Evolutionary conservation across 2,113 vertebrate genomes (phyloP).

Genomic region (Corythaeola cristata): DNA sequence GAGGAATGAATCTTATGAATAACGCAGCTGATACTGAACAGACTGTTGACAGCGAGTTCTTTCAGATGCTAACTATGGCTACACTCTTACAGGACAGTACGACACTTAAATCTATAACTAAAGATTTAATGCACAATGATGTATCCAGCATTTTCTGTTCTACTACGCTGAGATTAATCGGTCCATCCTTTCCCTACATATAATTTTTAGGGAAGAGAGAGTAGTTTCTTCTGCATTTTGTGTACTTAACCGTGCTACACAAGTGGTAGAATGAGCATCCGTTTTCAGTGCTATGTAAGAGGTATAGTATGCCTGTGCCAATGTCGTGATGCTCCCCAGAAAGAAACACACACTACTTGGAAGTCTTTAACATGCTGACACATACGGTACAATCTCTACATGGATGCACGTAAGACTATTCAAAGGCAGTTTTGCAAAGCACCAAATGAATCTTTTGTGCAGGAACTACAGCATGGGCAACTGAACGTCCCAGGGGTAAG

Average conservation of each 20-base stretch:
- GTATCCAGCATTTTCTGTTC: not conserved
- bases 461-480: not conserved
- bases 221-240: not conserved
- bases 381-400: not conserved
- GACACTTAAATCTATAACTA: not conserved
- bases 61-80: not conserved
- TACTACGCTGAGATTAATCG: not conserved
- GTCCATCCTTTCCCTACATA: not conserved
- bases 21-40: not conserved
- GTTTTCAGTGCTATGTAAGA: not conserved
- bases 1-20: not conserved
- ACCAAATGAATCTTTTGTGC: not conserved
- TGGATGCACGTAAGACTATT: not conserved
- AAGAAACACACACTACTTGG: not conserved
- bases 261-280: not conserved
- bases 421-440: not conserved
- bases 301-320: not conserved
- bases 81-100: not conserved
- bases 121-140: not conserved
- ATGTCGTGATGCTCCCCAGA: rapidly evolving
- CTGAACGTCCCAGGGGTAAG: not conserved
- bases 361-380: not conserved
- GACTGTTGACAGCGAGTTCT: not conserved
- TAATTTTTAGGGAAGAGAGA: not conserved
- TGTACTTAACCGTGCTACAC: not conserved